These are phyloP conservation scores for Perca fluviatilis DNA, from an alignment of 2,113 vertebrate genomes.

Conservation along the genomic window DNA sequence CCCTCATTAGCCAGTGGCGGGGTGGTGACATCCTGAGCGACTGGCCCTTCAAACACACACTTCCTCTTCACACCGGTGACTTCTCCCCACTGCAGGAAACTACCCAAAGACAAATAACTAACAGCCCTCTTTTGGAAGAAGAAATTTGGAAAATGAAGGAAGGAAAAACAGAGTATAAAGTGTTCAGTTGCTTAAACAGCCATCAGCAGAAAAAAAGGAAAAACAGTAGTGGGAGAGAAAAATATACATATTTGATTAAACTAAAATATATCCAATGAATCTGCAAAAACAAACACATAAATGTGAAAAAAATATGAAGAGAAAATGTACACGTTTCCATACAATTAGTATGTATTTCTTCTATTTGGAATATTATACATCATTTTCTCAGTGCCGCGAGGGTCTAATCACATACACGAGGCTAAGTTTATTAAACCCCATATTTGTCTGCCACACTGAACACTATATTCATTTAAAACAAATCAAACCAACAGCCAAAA, in stretches of 20 bases:
- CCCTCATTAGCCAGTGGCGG: constrained; percentile 82
- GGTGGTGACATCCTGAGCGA: constrained; percentile 86
- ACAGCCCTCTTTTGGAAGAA: constrained; percentile 42
- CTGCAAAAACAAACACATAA: neutral
- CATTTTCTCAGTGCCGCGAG: neutral
- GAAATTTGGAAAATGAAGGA: constrained; percentile 30
- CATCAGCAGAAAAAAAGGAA: neutral
- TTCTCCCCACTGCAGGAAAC: constrained; percentile 78
- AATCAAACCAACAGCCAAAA: constrained; percentile 17
- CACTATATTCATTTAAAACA: constrained; percentile 37
- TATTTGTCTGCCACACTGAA: constrained; percentile 4
- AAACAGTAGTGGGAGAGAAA: neutral
- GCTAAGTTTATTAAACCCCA: neutral
- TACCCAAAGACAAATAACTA: constrained; percentile 66
- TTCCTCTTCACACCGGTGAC: constrained; percentile 81
- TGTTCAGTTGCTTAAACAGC: neutral
- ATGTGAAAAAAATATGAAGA: neutral
- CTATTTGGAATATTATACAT: neutral
- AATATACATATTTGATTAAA: neutral
- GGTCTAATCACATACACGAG: constrained; percentile 13
- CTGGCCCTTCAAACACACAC: constrained; percentile 83
- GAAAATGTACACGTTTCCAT: neutral
- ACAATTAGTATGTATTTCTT: neutral
- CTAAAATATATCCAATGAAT: neutral
- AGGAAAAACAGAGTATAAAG: neutral